phyloP scores from a whole-genome alignment of 2,113 vertebrate genomes.

The Zosterops lateralis region DNA sequence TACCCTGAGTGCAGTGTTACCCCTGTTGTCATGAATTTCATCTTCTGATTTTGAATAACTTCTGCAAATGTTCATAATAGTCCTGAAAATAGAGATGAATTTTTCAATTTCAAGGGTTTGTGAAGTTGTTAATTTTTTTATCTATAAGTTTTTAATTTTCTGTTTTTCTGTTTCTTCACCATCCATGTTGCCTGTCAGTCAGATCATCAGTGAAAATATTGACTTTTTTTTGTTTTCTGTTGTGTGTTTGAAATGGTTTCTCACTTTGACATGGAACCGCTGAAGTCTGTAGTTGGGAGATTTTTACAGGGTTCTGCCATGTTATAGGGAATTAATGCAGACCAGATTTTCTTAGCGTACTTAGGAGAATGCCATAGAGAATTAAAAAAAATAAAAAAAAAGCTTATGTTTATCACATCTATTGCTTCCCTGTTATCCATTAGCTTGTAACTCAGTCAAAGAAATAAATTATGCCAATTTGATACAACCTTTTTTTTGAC shows the following conservation, averaged over 20 bases:
- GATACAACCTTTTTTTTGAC: constrained; percentile 18
- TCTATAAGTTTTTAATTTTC: not conserved
- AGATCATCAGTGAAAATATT: not conserved
- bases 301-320: not conserved
- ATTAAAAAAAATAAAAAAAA: not conserved
- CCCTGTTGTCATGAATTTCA: not conserved
- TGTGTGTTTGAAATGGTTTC: not conserved
- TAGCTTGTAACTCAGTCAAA: constrained; percentile 40
- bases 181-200: not conserved
- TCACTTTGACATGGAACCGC: not conserved
- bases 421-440: constrained; percentile 48
- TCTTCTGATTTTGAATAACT: not conserved
- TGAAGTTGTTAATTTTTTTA: not conserved
- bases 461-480: constrained; percentile 26
- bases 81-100: not conserved
- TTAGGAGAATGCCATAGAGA: not conserved
- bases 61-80: not conserved
- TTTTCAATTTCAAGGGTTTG: not conserved
- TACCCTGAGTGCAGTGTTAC: not conserved
- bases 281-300: not conserved
- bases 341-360: not conserved
- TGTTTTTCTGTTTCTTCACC: not conserved
- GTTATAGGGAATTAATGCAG: constrained; percentile 11
- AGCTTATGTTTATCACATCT: constrained; percentile 21
- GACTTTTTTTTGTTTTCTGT: not conserved